phyloP scores from a whole-genome alignment of 2,113 vertebrate species.

The Synchiropus splendidus region DNA sequence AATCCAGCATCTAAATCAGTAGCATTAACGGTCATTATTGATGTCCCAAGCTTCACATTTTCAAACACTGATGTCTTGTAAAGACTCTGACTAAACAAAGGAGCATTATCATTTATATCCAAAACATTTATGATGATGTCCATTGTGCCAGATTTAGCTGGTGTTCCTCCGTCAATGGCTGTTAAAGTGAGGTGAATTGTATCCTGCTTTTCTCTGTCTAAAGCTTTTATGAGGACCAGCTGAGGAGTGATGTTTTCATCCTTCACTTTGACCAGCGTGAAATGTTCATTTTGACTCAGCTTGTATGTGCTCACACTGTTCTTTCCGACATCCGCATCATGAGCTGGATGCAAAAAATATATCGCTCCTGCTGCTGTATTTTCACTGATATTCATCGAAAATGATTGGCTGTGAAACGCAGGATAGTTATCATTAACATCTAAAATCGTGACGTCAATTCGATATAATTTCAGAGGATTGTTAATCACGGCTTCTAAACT shows the following conservation, averaged over 20 bases:
- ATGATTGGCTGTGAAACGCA: conserved; percentile 27
- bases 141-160: conserved; percentile 63
- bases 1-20: conserved; percentile 73
- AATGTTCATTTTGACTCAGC: too few species aligned
- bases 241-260: conserved; percentile 39
- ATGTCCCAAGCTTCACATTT: conserved; percentile 61
- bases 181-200: conserved; percentile 66
- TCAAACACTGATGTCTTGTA: conserved; percentile 71
- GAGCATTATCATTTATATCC: conserved; percentile 77
- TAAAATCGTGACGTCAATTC: conserved; percentile 48
- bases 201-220: conserved; percentile 76
- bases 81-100: conserved; percentile 63
- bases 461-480: conserved; percentile 51
- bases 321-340: conserved; percentile 53
- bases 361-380: conserved; percentile 9
- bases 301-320: conserved; percentile 50
- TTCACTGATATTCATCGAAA: conserved; percentile 33
- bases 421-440: conserved; percentile 64
- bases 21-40: conserved; percentile 71
- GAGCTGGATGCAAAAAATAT: conserved; percentile 44
- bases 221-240: conserved; percentile 67
- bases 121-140: conserved; percentile 66
- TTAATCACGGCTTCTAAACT: conserved; percentile 56
- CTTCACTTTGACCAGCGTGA: conserved; percentile 40
- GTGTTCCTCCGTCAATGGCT: conserved; percentile 75